Percentiles rank a stretch among this genome's conserved stretches.
phyloP scores from a whole-genome alignment of 2,888 invertebrate genomes.

The Nipponacmea schrenckii region DNA sequence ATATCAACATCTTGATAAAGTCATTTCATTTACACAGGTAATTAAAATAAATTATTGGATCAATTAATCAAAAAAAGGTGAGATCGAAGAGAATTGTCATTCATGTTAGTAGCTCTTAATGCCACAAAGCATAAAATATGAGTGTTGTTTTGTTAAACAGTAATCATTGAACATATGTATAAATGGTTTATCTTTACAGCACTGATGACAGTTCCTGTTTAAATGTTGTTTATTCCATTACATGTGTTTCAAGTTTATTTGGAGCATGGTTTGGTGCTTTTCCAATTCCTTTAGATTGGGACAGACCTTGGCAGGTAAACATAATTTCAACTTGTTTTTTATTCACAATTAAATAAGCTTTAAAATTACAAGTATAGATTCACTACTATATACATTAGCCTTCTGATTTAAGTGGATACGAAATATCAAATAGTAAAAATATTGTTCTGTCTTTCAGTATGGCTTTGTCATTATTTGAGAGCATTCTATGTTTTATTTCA shows the following conservation, averaged over 20 bases:
- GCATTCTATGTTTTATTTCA: constrained; percentile 69
- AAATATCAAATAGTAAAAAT: not conserved
- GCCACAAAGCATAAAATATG: not conserved
- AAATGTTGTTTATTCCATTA: constrained; percentile 39
- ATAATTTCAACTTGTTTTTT: not conserved
- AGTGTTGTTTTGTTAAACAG: not conserved
- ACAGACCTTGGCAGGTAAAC: constrained; percentile 85
- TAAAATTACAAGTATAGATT: not conserved
- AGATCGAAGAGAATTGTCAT: too few species aligned
- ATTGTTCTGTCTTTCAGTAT: too few species aligned
- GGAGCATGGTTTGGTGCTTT: constrained; percentile 88
- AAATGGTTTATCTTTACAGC: constrained; percentile 1
- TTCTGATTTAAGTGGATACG: not conserved
- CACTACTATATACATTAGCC: not conserved
- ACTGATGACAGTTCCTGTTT: constrained; percentile 43
- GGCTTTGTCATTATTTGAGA: not conserved
- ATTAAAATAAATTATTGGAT: too few species aligned
- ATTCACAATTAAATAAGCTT: not conserved
- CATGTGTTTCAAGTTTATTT: constrained; percentile 68
- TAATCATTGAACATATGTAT: not conserved
- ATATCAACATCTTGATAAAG: constrained; percentile 42
- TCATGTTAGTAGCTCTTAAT: too few species aligned
- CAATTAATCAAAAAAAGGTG: too few species aligned
- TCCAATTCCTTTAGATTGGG: constrained; percentile 91
- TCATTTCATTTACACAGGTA: constrained; percentile 48